Percentiles rank a stretch among this genome's conserved stretches.
These are phyloP conservation scores for Dinocampus coccinellae DNA, from an alignment of 2,888 invertebrate genomes.

Conservation along the genomic window DNA sequence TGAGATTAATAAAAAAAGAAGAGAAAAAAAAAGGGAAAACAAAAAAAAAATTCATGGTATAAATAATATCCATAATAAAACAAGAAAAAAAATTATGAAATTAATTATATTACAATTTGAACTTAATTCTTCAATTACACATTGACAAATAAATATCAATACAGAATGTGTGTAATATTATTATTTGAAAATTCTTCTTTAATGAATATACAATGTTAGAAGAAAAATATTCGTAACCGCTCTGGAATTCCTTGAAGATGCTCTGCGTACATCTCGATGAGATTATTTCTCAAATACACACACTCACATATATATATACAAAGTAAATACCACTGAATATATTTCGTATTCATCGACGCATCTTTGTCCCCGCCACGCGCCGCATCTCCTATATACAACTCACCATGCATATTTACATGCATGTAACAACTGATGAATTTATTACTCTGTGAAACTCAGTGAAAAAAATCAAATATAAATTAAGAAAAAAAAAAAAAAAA, in stretches of 20 bases:
- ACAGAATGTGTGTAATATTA: neutral
- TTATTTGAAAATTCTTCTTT: neutral
- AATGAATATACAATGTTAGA: neutral
- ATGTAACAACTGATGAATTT: conserved; percentile 62
- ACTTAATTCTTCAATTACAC: neutral
- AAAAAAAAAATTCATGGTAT: conserved; percentile 4
- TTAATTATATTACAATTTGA: neutral
- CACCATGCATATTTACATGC: conserved; percentile 42
- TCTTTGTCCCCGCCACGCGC: conserved; percentile 56
- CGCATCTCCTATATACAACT: conserved; percentile 36
- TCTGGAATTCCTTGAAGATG: neutral
- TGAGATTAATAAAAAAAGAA: neutral
- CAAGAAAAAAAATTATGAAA: neutral
- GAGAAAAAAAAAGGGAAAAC: neutral
- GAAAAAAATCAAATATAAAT: conserved; percentile 53
- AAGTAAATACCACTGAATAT: conserved; percentile 37
- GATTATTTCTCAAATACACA: neutral
- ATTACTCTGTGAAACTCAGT: conserved; percentile 59
- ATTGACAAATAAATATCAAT: conserved; percentile 1
- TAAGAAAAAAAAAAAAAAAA: conserved; percentile 21
- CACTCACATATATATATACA: neutral
- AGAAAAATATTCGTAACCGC: neutral
- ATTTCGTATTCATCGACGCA: conserved; percentile 63
- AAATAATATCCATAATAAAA: neutral
- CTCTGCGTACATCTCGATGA: neutral